Conservation (phyloP, 2,113 vertebrate genomes). For the Rana temporaria region DNA sequence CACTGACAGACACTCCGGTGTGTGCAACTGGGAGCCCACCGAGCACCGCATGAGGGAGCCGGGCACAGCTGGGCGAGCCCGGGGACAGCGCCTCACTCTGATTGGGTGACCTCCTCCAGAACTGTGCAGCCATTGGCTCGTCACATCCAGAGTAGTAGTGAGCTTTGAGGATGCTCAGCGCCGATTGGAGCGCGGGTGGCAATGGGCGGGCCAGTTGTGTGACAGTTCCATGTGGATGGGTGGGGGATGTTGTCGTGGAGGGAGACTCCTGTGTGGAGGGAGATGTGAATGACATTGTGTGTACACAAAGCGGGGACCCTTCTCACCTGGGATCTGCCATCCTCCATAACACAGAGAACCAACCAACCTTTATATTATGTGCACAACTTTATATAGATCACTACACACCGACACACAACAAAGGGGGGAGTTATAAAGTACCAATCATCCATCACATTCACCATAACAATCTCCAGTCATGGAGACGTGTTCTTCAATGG, state of each 20-base stretch:
- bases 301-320: too few relatives aligned
- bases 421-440: too few relatives aligned
- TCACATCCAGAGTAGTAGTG: constrained; percentile 6
- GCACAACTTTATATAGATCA: too few relatives aligned
- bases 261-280: not conserved
- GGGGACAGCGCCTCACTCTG: not conserved
- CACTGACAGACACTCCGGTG: constrained; percentile 8
- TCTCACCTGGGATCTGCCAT: too few relatives aligned
- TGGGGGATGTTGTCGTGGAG: constrained; percentile 34
- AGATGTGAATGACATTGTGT: not conserved
- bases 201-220: not conserved
- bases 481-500: too few relatives aligned
- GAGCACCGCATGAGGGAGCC: constrained; percentile 13
- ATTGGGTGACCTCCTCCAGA: not conserved
- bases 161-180: not conserved
- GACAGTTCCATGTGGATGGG: constrained; percentile 50
- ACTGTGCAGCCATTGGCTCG: not conserved
- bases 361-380: too few relatives aligned
- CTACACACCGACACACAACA: too few relatives aligned
- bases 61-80: constrained; percentile 21
- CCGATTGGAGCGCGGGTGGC: constrained; percentile 1
- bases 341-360: too few relatives aligned
- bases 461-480: too few relatives aligned
- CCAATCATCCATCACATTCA: too few relatives aligned
- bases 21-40: not conserved